A percentile compares a stretch with the other conserved stretches of the same genome.
Conservation (phyloP, 2,888 invertebrate genomes). For the Masnerella sp. region DNA sequence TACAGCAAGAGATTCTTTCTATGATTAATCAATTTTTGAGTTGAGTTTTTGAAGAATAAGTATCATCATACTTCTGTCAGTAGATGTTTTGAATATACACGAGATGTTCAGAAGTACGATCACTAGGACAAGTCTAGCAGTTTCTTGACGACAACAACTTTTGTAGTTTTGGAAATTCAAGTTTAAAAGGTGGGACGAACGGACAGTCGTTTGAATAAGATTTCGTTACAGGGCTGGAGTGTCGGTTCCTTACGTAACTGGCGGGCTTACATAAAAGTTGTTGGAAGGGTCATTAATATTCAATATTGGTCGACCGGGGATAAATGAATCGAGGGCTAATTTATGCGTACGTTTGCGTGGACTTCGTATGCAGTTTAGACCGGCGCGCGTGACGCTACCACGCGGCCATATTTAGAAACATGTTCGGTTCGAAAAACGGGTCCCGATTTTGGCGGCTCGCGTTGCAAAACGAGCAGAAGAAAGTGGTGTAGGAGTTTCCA, state of each 20-base stretch:
- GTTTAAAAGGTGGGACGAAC: too few relatives aligned
- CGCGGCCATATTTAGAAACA: constrained; percentile 60
- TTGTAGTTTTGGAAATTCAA: too few relatives aligned
- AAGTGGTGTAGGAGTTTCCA: constrained; percentile 57
- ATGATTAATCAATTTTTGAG: too few relatives aligned
- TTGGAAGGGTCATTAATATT: constrained; percentile 35
- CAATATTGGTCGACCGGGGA: constrained; percentile 14
- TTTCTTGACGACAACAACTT: too few relatives aligned
- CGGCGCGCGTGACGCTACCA: background rate
- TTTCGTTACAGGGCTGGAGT: constrained; percentile 1
- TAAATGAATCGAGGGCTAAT: constrained; percentile 42
- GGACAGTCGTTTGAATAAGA: background rate
- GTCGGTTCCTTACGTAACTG: constrained; percentile 31
- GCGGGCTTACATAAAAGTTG: constrained; percentile 27
- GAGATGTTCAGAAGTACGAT: too few relatives aligned
- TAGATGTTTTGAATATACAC: too few relatives aligned
- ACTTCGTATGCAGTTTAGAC: constrained; percentile 44
- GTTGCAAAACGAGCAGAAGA: constrained; percentile 46
- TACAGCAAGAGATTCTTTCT: too few relatives aligned
- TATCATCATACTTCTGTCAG: too few relatives aligned
- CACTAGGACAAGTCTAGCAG: too few relatives aligned
- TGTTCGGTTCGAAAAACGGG: constrained; percentile 48
- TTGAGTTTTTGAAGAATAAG: too few relatives aligned
- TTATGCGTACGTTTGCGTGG: constrained; percentile 33
- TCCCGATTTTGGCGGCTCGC: constrained; percentile 46